phyloP scores from a whole-genome alignment of 2,113 vertebrate genomes.

The Macroglossus sobrinus region DNA sequence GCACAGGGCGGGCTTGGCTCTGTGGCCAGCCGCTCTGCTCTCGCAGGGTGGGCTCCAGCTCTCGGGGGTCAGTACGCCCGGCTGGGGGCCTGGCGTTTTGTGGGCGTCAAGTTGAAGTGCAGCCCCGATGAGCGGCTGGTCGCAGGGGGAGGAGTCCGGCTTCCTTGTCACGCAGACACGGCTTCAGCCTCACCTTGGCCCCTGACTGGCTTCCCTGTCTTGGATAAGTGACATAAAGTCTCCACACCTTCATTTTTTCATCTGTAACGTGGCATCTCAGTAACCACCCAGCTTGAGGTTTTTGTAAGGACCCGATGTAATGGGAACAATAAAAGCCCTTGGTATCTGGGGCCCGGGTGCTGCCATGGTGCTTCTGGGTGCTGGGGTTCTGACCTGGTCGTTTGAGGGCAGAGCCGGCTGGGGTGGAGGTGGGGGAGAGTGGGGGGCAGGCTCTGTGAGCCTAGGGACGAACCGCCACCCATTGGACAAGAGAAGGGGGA shows the following conservation, averaged over 20 bases:
- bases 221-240: background rate
- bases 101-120: background rate
- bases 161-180: background rate
- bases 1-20: background rate
- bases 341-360: background rate
- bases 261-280: accelerated
- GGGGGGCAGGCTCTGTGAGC: no score
- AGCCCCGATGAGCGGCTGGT: accelerated
- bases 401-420: no score
- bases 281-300: background rate
- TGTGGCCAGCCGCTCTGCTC: background rate
- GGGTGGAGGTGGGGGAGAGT: background rate
- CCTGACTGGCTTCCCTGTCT: background rate
- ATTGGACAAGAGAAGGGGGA: no score
- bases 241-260: background rate
- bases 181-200: background rate
- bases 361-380: background rate
- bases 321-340: background rate
- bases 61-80: background rate
- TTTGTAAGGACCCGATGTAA: background rate
- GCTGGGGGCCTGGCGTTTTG: accelerated
- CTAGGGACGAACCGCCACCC: no score
- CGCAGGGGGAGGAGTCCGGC: background rate
- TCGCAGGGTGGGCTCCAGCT: background rate
- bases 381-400: background rate